Base-by-base conservation (phyloP, 1,140 invertebrate genomes). In the Pseudoatta argentina region DNA sequence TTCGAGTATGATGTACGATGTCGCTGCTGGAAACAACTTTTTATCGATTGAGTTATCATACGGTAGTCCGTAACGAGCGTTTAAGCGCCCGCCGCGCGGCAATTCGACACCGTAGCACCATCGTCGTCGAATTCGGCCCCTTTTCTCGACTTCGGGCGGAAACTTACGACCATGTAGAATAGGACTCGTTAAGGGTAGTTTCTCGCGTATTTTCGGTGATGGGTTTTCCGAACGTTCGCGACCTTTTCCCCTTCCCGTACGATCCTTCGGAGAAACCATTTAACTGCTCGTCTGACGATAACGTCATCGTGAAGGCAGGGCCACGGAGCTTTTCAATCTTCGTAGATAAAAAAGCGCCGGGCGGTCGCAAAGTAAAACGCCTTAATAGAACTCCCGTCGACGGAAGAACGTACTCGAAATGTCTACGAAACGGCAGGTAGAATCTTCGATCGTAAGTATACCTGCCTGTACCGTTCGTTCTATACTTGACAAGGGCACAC, bases 1-100 rank as follows among this genome's bases (percentile, higher is more conserved):
- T 89, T 89, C 88, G 88, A 79, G 39, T 77, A 89, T 89, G 88
- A 89, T 86, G 85, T 89, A 89, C 87, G 87, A 86, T 6, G 71
- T 86, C 39, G 63, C 21, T 55, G 55, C 21, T 48, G 27, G 69
- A 86, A 86, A 75, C 85, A 72, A 79, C 63, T 86, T 89, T 82
- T 79, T 75, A 89, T 89, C 83, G 87, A 89, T 89, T 76, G 51
- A 78, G 39, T 61, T 61, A 75, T 81, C 87, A 61, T 77, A 85
- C 69, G 81, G 66, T 61, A 78, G 79, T 78, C 48, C 55, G 24
- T 85, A 73, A 67, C 85, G 73, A 53, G 59, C 77, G 57, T 59
- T 82, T 75, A 64, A 86, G 75, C 61, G 63, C 67, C 44, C 79
- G 55, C 73, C 79, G 53, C 66, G 51, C 16, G 77, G 51, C 78